Evolutionary conservation across 1,140 invertebrate genomes (phyloP), one percentile per base, ranked within the genome.

Genomic region (Lasaia peninsularis): DNA sequence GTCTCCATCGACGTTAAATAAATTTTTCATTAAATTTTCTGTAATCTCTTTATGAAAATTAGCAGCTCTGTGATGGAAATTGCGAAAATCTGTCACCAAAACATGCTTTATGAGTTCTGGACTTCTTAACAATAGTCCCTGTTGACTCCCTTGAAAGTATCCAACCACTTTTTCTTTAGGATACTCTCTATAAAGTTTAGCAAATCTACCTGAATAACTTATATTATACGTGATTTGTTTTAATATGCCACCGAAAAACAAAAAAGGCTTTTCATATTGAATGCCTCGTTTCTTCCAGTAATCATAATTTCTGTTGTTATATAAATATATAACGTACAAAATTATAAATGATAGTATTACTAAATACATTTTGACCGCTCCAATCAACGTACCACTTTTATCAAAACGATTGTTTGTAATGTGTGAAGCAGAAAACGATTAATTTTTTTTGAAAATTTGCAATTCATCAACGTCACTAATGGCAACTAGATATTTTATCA

Each of bases 31-130:
- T 8, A 91, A 82, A 60, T 92, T 91, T 48, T 90, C 73, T 1
- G 87, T 69, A 8, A 87, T 86, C 52, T 87, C 87, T 68, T 71
- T 65, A 76, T 88, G 49, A 1, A 68, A 60, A 56, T 70, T 71
- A 18, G 82, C 60, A 18, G 90, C 73, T 62, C 88, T 89, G 61
- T 91, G 88, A 49, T 87, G 70, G 58, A 93, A 93, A 64, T 87
- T 73, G 9, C 86, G 70, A 63, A 93, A 93, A 65, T 93, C 92
- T 24, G 88, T 91, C 7, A 91, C 71, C 28, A 93, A 69, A 40
- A 93, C 87, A 16, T 80, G 69, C 51, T 89, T 88, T 2, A 90
- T 75, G n/a, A 92, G 61, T 63, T 87, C 84, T 16, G 82, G 83
- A 69, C 90, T 87, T 60, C 73, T 71, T 37, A 81, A 66, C 0